Evolutionary conservation across 2,888 invertebrate genomes (phyloP), one percentile per base, ranked within the genome.

Genomic region (Pherbina coryleti): DNA sequence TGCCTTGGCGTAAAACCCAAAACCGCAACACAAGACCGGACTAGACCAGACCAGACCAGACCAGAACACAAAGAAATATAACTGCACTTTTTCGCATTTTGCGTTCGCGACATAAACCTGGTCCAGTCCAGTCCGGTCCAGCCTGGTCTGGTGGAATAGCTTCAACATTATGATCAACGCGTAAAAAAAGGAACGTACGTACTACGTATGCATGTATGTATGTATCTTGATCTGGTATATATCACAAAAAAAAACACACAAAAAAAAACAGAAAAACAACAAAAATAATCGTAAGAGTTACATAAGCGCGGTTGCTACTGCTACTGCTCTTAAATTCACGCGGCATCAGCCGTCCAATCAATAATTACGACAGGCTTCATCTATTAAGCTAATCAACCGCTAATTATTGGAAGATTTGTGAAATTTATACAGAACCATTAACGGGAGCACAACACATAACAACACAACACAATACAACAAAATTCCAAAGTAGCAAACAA

Each of bases 1-100:
- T 31, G 53, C 55, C 31, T 57, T 22, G 8, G 19, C n/a, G 73
- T 7, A 28, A 62, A 75, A 55, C 66, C 37, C 51, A 28, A 34
- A 66, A 67, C 73, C 73, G 62, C 73, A 44, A 11, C 19, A 14
- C 31, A 53, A 73, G 73, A 73, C 44, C 73, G 37, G 60, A 73
- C 62, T 60, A 73, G 25, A 28, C 34, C 64, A 64, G 28, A 31
- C 51, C 64, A 19, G 19, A 64, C 34, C 66, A 66, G 34, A 31
- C 51, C 64, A 75, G 67, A 74, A 64, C 75, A 37, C 75, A 67
- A 75, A 75, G 55, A 66, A 55, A 67, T 53, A 75, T 75, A 75
- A 75, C 75, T 75, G 75, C 75, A 75, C 75, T 75, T 75, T 75
- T 67, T 44, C 53, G 55, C 75, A 75, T 75, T 75, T 75, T 53